These are phyloP conservation scores for Achlya flavicornis DNA, from an alignment of 2,888 invertebrate genomes.

Conservation along the genomic window DNA sequence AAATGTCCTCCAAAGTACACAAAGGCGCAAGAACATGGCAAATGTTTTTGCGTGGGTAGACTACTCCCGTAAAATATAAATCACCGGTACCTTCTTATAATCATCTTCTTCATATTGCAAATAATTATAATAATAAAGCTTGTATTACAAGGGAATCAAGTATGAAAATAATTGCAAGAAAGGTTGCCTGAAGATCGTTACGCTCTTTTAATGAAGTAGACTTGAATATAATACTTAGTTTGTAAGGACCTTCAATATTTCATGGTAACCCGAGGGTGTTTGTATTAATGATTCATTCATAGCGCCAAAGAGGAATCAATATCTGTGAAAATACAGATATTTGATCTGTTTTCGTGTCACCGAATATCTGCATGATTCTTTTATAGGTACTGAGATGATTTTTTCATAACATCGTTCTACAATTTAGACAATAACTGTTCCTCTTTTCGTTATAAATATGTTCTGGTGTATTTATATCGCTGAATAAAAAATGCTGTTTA, in stretches of 20 bases:
- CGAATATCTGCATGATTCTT: too few relatives aligned
- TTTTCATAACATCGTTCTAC: too few relatives aligned
- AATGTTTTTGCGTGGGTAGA: not conserved
- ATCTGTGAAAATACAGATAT: too few relatives aligned
- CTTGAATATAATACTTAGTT: not conserved
- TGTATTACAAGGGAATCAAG: not conserved
- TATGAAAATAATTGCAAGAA: conserved; percentile 1
- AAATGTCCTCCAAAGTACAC: too few relatives aligned
- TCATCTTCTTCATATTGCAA: not conserved
- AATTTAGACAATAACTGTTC: not conserved
- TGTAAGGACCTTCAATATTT: not conserved
- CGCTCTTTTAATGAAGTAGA: conserved; percentile 7
- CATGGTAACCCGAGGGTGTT: conserved; percentile 3
- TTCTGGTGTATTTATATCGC: too few relatives aligned
- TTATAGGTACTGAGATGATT: too few relatives aligned
- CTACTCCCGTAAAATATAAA: not conserved
- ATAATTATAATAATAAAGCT: conserved; percentile 7
- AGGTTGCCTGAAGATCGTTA: not conserved
- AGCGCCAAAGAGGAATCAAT: not conserved
- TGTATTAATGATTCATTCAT: not conserved
- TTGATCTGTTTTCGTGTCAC: too few relatives aligned
- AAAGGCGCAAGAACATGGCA: too few relatives aligned
- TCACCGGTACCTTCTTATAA: conserved; percentile 5
- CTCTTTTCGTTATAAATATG: not conserved
- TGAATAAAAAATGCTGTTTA: not conserved